Conservation (phyloP, 2,797 vertebrate species). For the Borostomias antarcticus region DNA sequence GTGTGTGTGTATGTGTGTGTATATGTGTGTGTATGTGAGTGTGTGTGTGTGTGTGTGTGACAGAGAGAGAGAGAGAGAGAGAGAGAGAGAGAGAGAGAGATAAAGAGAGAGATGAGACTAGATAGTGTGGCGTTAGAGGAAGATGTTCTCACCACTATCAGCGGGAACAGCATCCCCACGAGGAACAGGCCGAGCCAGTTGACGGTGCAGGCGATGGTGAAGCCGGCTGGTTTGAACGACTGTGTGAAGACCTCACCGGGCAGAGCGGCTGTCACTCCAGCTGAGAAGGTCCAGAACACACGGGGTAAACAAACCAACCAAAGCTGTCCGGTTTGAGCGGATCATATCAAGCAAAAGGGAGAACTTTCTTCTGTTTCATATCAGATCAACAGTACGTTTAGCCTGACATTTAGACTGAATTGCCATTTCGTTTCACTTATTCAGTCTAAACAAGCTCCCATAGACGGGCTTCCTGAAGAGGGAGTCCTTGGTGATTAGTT, state of each 20-base stretch:
- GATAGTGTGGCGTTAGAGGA: not conserved
- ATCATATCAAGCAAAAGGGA: too few species aligned
- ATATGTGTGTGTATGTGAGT: not conserved
- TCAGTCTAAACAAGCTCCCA: too few species aligned
- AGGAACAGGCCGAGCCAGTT: constrained; percentile 79
- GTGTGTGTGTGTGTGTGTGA: not conserved
- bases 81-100: not conserved
- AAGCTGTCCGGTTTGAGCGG: not conserved
- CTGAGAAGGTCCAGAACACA: constrained; percentile 52
- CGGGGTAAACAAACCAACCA: not conserved
- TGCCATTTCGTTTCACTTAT: too few species aligned
- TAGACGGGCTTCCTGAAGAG: too few species aligned
- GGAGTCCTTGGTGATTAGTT: too few species aligned
- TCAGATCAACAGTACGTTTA: too few species aligned
- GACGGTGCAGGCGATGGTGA: constrained; percentile 60
- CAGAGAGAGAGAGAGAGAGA: not conserved
- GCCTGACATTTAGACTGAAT: too few species aligned
- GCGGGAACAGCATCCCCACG: constrained; percentile 80
- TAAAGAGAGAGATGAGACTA: not conserved
- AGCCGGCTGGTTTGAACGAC: constrained; percentile 75
- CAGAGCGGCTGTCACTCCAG: constrained; percentile 65
- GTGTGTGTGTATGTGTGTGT: not conserved
- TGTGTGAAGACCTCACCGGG: constrained; percentile 80
- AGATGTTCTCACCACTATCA: constrained; percentile 77
- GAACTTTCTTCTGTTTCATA: too few species aligned